phyloP scores from a whole-genome alignment of 2,113 vertebrate genomes.

The Oryzias javanicus region DNA sequence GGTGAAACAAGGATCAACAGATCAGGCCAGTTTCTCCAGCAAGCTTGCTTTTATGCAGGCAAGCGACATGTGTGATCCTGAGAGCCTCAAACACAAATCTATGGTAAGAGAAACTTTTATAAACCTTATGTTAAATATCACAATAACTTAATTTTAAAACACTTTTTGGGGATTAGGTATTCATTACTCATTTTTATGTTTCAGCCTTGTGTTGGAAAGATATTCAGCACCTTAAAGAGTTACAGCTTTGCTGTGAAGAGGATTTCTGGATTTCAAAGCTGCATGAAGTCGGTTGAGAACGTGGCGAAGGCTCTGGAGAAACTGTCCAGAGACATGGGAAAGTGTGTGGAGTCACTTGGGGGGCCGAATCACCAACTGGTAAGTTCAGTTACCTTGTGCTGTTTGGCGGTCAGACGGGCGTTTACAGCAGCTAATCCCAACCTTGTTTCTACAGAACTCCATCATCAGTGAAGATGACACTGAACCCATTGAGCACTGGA shows the following conservation, averaged over 20 bases:
- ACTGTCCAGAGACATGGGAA: constrained; percentile 41
- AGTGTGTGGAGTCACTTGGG: constrained; percentile 7
- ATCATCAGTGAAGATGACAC: accelerated
- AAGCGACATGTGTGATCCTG: constrained; percentile 65
- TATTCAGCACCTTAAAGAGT: constrained; percentile 45
- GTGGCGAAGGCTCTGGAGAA: constrained; percentile 27
- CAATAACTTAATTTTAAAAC: neutral
- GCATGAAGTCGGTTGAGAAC: constrained; percentile 10
- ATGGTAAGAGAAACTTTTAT: constrained; percentile 42
- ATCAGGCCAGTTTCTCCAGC: neutral
- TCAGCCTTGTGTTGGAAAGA: constrained; percentile 69
- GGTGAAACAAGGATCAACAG: constrained; percentile 35
- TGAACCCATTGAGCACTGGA: accelerated
- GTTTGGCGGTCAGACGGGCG: too few relatives aligned
- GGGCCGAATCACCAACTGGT: neutral
- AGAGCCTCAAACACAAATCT: constrained; percentile 24
- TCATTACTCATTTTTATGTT: neutral
- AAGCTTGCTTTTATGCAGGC: constrained; percentile 38
- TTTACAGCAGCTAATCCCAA: neutral
- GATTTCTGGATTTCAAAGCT: constrained; percentile 30
- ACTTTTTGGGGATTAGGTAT: neutral
- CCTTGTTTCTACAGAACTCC: constrained; percentile 9
- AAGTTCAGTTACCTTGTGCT: neutral
- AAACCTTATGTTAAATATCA: neutral
- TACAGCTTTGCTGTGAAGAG: constrained; percentile 46